These are phyloP conservation scores for Excalfactoria chinensis DNA, from an alignment of 2,113 vertebrate species.

Conservation along the genomic window DNA sequence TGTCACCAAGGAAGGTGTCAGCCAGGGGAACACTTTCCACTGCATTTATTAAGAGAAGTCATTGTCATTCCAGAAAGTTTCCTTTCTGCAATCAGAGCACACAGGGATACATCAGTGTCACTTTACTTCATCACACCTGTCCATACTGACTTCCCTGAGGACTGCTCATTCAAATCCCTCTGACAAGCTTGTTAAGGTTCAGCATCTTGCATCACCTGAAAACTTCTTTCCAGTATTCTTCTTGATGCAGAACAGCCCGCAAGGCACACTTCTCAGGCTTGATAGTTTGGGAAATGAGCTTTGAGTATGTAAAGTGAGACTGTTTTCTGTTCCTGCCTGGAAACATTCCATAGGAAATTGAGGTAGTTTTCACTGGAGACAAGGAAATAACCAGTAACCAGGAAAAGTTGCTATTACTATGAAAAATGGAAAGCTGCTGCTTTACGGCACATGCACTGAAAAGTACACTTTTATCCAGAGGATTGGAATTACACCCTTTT, in stretches of 20 bases:
- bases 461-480: conserved; percentile 51
- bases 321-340: conserved; percentile 28
- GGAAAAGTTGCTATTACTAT: conserved; percentile 28
- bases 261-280: background rate
- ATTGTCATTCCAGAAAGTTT: background rate
- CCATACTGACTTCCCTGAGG: rapidly evolving
- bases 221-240: background rate
- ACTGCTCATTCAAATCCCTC: background rate
- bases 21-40: background rate
- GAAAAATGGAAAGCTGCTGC: conserved; percentile 23
- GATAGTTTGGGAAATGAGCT: conserved; percentile 20
- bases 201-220: background rate
- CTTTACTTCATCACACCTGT: background rate
- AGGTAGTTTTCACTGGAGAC: conserved; percentile 38
- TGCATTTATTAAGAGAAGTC: background rate
- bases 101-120: background rate
- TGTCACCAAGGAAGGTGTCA: background rate
- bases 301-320: background rate
- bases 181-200: background rate
- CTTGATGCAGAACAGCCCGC: background rate
- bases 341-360: conserved; percentile 64
- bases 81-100: background rate
- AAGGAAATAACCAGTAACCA: conserved; percentile 14
- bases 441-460: conserved; percentile 28
- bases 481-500: conserved; percentile 62